A percentile compares a stretch with the other conserved stretches of the same genome.
phyloP scores from a whole-genome alignment of 1,140 invertebrate genomes.

The Hycleus phaleratus region DNA sequence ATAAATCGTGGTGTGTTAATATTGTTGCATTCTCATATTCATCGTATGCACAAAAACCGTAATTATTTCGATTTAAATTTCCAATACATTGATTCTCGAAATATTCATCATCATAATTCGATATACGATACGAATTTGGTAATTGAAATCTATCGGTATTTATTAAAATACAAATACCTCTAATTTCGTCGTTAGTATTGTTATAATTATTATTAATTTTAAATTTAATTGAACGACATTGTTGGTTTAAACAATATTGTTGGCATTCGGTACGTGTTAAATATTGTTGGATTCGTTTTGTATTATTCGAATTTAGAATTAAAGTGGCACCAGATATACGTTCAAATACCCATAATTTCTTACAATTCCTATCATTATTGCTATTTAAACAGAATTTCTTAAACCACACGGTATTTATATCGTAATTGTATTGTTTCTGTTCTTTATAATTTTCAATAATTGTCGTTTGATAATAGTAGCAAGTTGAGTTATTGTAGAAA shows the following conservation, averaged over 20 bases:
- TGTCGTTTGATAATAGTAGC: no score
- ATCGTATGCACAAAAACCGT: conserved; percentile 36
- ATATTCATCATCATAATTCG: conserved; percentile 54
- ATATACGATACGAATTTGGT: conserved; percentile 53
- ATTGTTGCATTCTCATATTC: conserved; percentile 33
- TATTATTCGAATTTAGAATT: conserved; percentile 38
- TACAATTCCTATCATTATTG: conserved; percentile 11
- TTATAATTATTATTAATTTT: conserved; percentile 37
- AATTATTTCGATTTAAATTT: background rate
- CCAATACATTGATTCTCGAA: conserved; percentile 53
- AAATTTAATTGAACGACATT: conserved; percentile 44
- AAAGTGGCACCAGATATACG: conserved; percentile 44
- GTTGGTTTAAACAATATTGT: conserved; percentile 44
- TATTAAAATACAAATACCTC: conserved; percentile 51
- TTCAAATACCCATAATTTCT: conserved; percentile 43
- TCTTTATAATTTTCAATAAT: no score
- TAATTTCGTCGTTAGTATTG: conserved; percentile 24
- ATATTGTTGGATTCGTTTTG: conserved; percentile 41
- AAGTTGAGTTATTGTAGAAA: no score
- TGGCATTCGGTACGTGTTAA: conserved; percentile 44
- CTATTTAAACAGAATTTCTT: no score
- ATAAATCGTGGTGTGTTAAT: conserved; percentile 28
- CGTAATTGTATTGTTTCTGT: no score
- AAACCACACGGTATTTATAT: no score
- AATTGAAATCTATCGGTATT: conserved; percentile 51